phyloP scores from a whole-genome alignment of 1,140 invertebrate genomes.

The Phocides pigmalion region DNA sequence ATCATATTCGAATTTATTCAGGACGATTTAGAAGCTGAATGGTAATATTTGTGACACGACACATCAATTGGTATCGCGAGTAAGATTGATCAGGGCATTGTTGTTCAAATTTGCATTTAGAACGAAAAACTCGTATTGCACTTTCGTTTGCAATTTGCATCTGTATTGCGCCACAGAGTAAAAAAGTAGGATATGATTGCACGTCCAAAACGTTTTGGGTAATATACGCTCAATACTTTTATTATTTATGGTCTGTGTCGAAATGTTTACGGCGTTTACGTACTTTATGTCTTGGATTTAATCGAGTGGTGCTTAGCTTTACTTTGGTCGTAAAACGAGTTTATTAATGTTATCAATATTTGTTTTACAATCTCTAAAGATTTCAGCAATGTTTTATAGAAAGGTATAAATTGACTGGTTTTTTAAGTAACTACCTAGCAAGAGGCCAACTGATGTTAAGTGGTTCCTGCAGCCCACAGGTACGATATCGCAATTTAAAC shows the following conservation, averaged over 20 bases:
- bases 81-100: conserved; percentile 21
- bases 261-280: neutral
- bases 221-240: neutral
- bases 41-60: conserved; percentile 20
- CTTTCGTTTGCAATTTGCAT: conserved; percentile 24
- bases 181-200: too few relatives aligned
- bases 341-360: too few relatives aligned
- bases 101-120: conserved; percentile 37
- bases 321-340: neutral
- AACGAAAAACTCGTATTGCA: conserved; percentile 30
- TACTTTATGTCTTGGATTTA: neutral
- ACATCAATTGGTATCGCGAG: conserved; percentile 6
- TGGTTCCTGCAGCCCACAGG: too few relatives aligned
- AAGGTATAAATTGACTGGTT: too few relatives aligned
- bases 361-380: too few relatives aligned
- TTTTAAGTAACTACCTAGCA: too few relatives aligned
- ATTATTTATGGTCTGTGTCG: neutral
- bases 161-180: too few relatives aligned
- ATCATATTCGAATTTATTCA: conserved; percentile 11
- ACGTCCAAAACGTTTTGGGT: neutral
- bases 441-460: too few relatives aligned
- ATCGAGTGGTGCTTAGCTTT: neutral
- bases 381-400: too few relatives aligned
- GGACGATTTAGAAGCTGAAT: conserved; percentile 14
- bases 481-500: too few relatives aligned